These are phyloP conservation scores for Myrmecophaga tridactyla DNA, from an alignment of 2,113 vertebrate genomes.

Conservation along the genomic window DNA sequence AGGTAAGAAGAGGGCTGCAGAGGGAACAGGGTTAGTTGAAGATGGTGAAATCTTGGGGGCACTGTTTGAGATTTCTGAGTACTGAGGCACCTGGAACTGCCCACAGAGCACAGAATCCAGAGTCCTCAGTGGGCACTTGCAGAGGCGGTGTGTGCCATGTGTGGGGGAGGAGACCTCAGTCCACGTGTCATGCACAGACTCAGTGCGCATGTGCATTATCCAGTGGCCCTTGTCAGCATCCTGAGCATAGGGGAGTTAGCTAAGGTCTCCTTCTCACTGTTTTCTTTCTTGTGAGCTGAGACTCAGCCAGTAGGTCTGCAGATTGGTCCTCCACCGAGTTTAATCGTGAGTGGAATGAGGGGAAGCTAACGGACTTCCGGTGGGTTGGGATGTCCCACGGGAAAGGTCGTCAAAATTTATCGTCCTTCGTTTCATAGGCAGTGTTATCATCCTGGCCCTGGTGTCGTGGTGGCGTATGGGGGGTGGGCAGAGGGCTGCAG, in stretches of 20 bases:
- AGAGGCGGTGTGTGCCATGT: no score
- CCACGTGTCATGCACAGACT: neutral
- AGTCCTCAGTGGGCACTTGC: no score
- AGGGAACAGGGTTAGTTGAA: no score
- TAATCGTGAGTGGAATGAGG: neutral
- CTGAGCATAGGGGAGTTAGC: no score
- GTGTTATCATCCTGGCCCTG: no score
- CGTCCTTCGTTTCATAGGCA: neutral
- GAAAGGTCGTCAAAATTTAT: neutral
- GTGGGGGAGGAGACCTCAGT: neutral
- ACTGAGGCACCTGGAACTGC: no score
- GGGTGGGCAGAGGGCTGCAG: no score
- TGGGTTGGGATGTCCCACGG: neutral
- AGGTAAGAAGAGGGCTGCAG: no score
- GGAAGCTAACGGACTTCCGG: neutral
- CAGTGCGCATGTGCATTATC: neutral
- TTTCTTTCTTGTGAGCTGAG: neutral
- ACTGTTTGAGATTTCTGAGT: no score
- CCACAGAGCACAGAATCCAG: no score
- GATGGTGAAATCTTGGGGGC: no score
- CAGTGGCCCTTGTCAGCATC: neutral
- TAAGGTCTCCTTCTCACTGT: accelerated
- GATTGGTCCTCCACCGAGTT: neutral
- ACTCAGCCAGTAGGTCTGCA: neutral
- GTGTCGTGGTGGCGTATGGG: no score